Evolutionary conservation across 37 sponge, comb jelly and placozoan genomes (phyloP).

Genomic region (Haliclona indistincta): DNA sequence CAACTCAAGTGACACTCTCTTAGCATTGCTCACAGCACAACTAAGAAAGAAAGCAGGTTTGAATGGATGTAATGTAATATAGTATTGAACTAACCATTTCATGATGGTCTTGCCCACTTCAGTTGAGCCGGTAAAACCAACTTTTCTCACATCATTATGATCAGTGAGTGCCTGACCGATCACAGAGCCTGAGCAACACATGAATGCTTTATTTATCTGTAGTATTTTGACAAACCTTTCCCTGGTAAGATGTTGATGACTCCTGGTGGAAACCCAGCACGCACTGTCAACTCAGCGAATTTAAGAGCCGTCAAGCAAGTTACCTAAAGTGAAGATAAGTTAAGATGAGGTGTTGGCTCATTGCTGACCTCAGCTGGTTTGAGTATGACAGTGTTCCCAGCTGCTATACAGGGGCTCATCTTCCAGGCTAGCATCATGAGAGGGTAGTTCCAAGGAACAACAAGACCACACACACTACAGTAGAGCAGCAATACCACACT

Average conservation of each 20-base stretch:
- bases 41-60: not conserved
- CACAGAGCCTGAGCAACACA: slow-evolving; percentile 48
- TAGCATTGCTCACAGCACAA: slow-evolving; percentile 85
- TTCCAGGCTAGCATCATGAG: slow-evolving; percentile 97
- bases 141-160: slow-evolving; percentile 82
- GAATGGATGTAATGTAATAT: not conserved
- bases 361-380: slow-evolving; percentile 85
- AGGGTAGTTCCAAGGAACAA: slow-evolving; percentile 97
- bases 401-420: slow-evolving; percentile 89
- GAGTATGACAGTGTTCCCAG: slow-evolving; percentile 90
- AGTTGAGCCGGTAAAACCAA: slow-evolving; percentile 97
- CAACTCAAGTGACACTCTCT: slow-evolving; percentile 91
- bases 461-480: slow-evolving; percentile 80
- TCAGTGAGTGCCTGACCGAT: slow-evolving; percentile 84
- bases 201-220: not conserved
- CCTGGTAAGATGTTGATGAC: slow-evolving; percentile 91
- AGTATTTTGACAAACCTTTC: slow-evolving; percentile 38
- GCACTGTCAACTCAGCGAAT: slow-evolving; percentile 84
- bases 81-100: slow-evolving; percentile 58
- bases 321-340: slow-evolving; percentile 49
- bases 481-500: not conserved
- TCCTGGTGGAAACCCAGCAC: slow-evolving; percentile 91
- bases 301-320: slow-evolving; percentile 93
- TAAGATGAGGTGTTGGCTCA: not conserved
- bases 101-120: slow-evolving; percentile 86